phyloP scores from a whole-genome alignment of 2,888 invertebrate species.

The Pyrochroa serraticornis region DNA sequence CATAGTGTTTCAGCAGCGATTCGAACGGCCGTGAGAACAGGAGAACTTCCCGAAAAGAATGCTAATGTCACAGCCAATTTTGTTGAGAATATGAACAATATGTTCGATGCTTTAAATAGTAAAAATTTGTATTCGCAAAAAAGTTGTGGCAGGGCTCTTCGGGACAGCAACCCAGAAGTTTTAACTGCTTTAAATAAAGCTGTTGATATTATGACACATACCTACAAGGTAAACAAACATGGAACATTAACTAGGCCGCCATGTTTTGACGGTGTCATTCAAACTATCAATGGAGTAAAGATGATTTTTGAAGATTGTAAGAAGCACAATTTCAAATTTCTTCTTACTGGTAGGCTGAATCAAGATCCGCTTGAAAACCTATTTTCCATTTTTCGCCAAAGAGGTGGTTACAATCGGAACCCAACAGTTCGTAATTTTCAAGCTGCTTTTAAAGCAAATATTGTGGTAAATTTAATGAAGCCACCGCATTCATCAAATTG shows the following conservation, averaged over 20 bases:
- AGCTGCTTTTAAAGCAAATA: slow-evolving; percentile 5
- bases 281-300: slow-evolving; percentile 9
- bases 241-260: slow-evolving; percentile 12
- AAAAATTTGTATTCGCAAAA: not conserved
- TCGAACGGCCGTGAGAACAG: slow-evolving; percentile 13
- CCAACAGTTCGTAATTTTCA: slow-evolving; percentile 19
- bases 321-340: slow-evolving; percentile 1
- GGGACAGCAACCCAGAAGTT: not conserved
- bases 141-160: slow-evolving; percentile 4
- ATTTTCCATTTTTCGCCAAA: slow-evolving; percentile 24
- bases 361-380: slow-evolving; percentile 28
- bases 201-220: not conserved
- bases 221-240: slow-evolving; percentile 7
- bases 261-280: slow-evolving; percentile 23
- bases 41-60: too few species aligned
- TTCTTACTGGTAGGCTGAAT: slow-evolving; percentile 9
- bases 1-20: slow-evolving; percentile 24
- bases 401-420: slow-evolving; percentile 18
- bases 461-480: slow-evolving; percentile 7
- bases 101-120: slow-evolving; percentile 30
- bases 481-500: too few species aligned
- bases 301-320: slow-evolving; percentile 6
- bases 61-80: not conserved
- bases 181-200: slow-evolving; percentile 5
- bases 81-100: slow-evolving; percentile 11